Base-by-base conservation (phyloP, 2,888 invertebrate species). In the Tortrix viridana region DNA sequence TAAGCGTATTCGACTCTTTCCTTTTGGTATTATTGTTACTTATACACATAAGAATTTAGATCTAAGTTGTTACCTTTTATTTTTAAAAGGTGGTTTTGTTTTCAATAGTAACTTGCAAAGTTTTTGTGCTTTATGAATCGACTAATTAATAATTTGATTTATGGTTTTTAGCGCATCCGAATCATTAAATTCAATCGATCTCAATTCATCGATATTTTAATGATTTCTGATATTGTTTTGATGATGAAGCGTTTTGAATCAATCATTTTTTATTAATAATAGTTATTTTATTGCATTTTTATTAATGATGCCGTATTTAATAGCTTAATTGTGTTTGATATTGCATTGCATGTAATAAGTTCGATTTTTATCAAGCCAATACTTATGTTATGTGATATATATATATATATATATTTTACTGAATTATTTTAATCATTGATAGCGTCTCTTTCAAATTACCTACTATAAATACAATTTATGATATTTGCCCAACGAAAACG, bases 121-220 rank as follows among this genome's bases (percentile, higher is more conserved):
- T 23, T 46, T 46, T 46, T 46, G 56, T 52, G 50, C 23, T 18
- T 54, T 54, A 60, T 48, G 60, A 62, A 62, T 52, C 38, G 38
- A 46, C 49, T 52, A 37, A 62, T 61, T 47, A 62, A 56, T 52
- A 14, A 41, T 19, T 50, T 62, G 56, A 62, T 62, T 52, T 46
- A 62, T 62, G 62, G 56, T 46, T 19, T 18, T 37, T 5, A 14
- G 26, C 32, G 9, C 19, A 7, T 52, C 44, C 58, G 53, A 58
- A 63, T 63, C 63, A 63, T 63, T 63, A 57, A 52, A 57, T 57
- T 38, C 50, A 58, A 58, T 62, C 62, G 62, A 56, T 62, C 50
- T 38, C 50, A 46, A 50, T 62, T 46, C 56, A 62, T 62, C 37
- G 44, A 62, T 56, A 46, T 55, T 61, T 56, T 57, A 62, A 62